Evolutionary conservation across 2,888 invertebrate genomes (phyloP), one percentile per base, ranked within the genome.

Genomic region (Drosophila flavopinicola): DNA sequence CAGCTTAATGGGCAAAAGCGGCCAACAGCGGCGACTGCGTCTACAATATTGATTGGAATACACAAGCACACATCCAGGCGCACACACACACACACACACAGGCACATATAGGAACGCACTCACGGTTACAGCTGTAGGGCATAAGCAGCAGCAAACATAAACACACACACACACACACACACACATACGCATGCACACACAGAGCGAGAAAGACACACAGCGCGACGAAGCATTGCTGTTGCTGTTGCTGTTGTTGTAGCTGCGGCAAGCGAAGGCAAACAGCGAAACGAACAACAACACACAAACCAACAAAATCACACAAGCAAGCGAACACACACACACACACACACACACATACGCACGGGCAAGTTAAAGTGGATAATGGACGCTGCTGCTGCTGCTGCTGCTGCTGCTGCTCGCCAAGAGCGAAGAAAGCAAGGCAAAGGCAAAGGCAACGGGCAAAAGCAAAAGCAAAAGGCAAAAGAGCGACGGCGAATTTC

Each of bases 41-140:
- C 84, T 80, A 83, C 80, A 85, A 83, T 85, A 83, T 83, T 85
- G 86, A 83, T 83, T 83, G 86, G 80, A 83, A 78, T 68, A 70
- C 64, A 79, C 65, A 75, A 41, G 71, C 61, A 67, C 11, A 73
- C 47, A 60, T 32, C 58, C 10, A 35, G 10, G 15, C 1, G 2
- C 44, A 52, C 15, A 51, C 20, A 45, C 27, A 59, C 41, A 38
- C n/a, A 53, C 33, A 39, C 15, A 35, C 29, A 53, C 52, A 15
- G 30, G 44, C 32, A 56, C 7, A 54, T 25, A 47, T 24, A 41
- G 25, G 17, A 45, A 57, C 58, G 35, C 67, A 64, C 65, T 58
- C 69, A 68, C 68, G 58, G 72, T 60, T 69, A 74, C 56, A 74
- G 70, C 75, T 75, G 66, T 61, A 58, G 74, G 73, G 74, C 75